Evolutionary conservation across 1,140 invertebrate species (phyloP), one percentile per base, ranked within the genome.

Genomic region (Solenopsis invicta): DNA sequence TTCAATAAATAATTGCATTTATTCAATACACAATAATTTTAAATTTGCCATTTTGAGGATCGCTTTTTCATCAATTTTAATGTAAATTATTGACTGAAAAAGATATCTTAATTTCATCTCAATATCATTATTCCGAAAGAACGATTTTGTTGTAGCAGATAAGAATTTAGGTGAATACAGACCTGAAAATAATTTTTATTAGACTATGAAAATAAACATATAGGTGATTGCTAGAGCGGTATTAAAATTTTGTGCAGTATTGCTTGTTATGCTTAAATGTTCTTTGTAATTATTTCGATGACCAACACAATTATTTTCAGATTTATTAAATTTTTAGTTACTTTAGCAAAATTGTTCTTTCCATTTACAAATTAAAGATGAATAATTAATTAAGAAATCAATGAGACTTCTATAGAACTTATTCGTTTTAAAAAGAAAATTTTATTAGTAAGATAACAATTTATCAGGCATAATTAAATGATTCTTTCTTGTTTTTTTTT

Each of bases 391-490:
- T 16, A 41, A 2, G 59, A n/a, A n/a, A n/a, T n/a, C 54, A 13
- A 45, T 24, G 13, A 29, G 5, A 66, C 16, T 77, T 77, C n/a
- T 48, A n/a, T 37, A 34, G 52, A 45, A 76, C 24, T 45, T 52
- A 48, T 50, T 41, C 21, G 16, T n/a, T n/a, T n/a, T n/a, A n/a
- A 45, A 54, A 24, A 37, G 3, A 16, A 64, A n/a, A 45, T 2
- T 0, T 29, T 48, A n/a, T 13, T 45, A n/a, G 34, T 6, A 52
- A 52, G 48, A 24, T 80, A 66, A 76, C 21, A 45, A 50, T 12
- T 21, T 56, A 41, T 78, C 37, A 45, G 37, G 16, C 37, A 9
- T 78, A 54, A 67, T 80, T 54, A 71, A 50, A 67, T 54, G 45
- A 52, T n/a, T 41, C 13, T 52, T 54, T 67, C 37, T 67, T 10